Evolutionary conservation across 2,888 invertebrate genomes (phyloP).

Genomic region (Elgonia sp.): DNA sequence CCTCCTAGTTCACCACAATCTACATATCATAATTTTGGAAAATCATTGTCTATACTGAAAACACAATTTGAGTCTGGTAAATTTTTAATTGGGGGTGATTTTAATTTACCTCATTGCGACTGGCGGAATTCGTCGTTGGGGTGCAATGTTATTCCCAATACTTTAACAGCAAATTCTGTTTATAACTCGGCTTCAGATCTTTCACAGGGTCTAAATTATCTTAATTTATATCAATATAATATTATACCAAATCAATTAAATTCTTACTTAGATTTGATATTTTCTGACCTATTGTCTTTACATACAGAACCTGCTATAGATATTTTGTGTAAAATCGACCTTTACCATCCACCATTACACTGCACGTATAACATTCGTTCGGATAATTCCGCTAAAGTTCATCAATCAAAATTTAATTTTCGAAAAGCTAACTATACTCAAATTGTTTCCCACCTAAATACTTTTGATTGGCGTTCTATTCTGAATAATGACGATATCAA

Average conservation of each 20-base stretch:
- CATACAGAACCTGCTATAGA: not conserved
- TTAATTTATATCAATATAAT: conserved; percentile 12
- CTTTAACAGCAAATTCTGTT: not conserved
- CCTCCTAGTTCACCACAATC: too few relatives aligned
- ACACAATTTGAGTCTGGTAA: too few relatives aligned
- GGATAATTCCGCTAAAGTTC: too few relatives aligned
- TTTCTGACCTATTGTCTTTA: not conserved
- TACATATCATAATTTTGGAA: too few relatives aligned
- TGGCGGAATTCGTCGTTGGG: conserved; percentile 12
- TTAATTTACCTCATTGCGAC: conserved; percentile 2
- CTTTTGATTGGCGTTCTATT: not conserved
- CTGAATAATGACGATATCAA: conserved; percentile 2
- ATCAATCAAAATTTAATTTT: conserved; percentile 11
- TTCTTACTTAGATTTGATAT: conserved; percentile 9
- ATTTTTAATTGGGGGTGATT: too few relatives aligned
- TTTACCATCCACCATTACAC: not conserved
- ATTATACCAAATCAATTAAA: not conserved
- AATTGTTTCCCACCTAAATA: not conserved
- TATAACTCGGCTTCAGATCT: not conserved
- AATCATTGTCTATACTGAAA: too few relatives aligned
- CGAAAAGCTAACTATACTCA: conserved; percentile 3
- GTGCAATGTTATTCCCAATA: not conserved
- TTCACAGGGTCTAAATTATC: not conserved
- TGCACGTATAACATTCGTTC: too few relatives aligned
- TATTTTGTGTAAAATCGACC: not conserved